Evolutionary conservation across 2,797 vertebrate species (phyloP), one percentile per base, ranked within the genome.

Genomic region (Pipistrellus pipistrellus): DNA sequence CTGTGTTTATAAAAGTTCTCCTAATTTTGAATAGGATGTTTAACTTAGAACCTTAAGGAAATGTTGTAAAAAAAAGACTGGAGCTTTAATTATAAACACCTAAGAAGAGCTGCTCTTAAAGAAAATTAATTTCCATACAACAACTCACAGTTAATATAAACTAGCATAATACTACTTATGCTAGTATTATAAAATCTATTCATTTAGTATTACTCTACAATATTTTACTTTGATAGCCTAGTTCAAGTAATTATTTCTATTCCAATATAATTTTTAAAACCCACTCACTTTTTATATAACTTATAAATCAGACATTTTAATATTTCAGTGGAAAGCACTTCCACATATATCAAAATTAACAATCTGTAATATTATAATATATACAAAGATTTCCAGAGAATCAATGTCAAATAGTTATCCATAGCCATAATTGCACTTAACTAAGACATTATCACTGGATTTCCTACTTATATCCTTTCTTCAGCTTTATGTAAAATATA

Each of bases 401-500:
- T n/a, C 55, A 75, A 55, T 48, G 23, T 44, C 48, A 51, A 85
- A 78, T 13, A 41, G 27, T n/a, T 18, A 7, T 46, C 32, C 1
- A 38, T 18, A 25, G 76, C 4, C 55, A 5, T 41, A 51, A 41
- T 0, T 69, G 25, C 21, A 87, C 41, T 64, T 78, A 88, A 18
- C 51, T 57, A 66, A 87, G 17, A 57, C 15, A 77, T 2, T 32
- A 15, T 20, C 35, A 57, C 35, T 71, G 15, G 8, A 44, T 77
- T 81, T 92, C 73, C 73, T 30, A 72, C 35, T 90, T 89, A 88
- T 8, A 51, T 44, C 10, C 68, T 81, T 91, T 78, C 66, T 84
- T 90, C 38, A 88, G 46, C 32, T 92, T 93, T 82, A 73, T 35
- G 76, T 84, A 96, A 88, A 94, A 95, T 27, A 93, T 2, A 71